A percentile compares a stretch with the other conserved stretches of the same genome.
Conservation (phyloP, 2,888 invertebrate species). For the Callinectes sapidus region DNA sequence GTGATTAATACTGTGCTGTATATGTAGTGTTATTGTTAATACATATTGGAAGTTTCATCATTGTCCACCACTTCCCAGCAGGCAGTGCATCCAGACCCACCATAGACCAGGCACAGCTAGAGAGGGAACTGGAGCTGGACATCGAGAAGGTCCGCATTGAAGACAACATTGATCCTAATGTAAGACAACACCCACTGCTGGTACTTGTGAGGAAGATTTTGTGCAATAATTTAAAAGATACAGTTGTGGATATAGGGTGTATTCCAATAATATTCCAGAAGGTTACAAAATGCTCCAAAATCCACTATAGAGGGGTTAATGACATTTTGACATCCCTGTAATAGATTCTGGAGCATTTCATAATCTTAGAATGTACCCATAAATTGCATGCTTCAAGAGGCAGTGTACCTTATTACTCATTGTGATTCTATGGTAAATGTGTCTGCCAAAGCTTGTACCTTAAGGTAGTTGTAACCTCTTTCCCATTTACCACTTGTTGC, state of each 20-base stretch:
- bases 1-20: neutral
- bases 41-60: neutral
- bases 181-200: slow-evolving; percentile 75
- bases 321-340: no score
- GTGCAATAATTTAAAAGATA: neutral
- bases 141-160: slow-evolving; percentile 88
- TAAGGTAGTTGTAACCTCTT: neutral
- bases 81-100: slow-evolving; percentile 47
- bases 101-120: slow-evolving; percentile 76
- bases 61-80: neutral
- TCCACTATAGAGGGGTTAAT: no score
- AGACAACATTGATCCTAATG: slow-evolving; percentile 86
- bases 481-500: slow-evolving; percentile 73
- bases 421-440: neutral
- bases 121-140: slow-evolving; percentile 88
- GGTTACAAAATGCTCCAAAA: no score
- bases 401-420: neutral
- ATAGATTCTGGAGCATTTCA: no score
- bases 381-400: neutral
- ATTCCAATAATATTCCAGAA: no score
- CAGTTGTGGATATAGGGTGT: neutral
- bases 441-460: neutral
- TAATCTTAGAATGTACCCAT: no score
- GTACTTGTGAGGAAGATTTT: neutral
- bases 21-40: neutral